Conservation (phyloP, 1,140 invertebrate genomes). For the Drosophila leontia region DNA sequence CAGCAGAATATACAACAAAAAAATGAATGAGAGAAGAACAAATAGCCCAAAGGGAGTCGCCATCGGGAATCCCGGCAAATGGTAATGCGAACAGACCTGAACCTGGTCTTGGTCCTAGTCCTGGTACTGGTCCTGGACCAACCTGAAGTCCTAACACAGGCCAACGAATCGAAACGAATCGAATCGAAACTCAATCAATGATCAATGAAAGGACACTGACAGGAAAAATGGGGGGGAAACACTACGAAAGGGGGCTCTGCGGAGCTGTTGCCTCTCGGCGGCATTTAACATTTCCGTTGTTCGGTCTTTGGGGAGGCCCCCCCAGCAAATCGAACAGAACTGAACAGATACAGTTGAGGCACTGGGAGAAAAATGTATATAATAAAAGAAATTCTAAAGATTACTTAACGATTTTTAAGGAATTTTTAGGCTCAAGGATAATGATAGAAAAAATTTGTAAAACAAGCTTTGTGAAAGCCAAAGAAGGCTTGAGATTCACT, state of each 20-base stretch:
- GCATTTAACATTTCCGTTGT: slow-evolving; percentile 82
- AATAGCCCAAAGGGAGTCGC: slow-evolving; percentile 26
- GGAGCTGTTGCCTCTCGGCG: slow-evolving; percentile 56
- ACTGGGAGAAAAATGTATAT: slow-evolving; percentile 1
- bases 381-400: accelerated
- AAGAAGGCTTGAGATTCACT: no score
- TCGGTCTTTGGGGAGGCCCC: slow-evolving; percentile 53
- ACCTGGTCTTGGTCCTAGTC: neutral
- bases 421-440: no score
- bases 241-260: neutral
- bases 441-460: neutral
- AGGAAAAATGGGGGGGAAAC: neutral
- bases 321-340: slow-evolving; percentile 35
- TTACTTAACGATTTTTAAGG: accelerated
- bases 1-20: slow-evolving; percentile 28
- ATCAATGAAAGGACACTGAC: slow-evolving; percentile 68
- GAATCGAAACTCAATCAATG: slow-evolving; percentile 76
- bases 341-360: slow-evolving; percentile 30
- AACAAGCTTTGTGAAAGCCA: no score
- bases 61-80: slow-evolving; percentile 22
- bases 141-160: slow-evolving; percentile 36
- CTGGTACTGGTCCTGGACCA: slow-evolving; percentile 6
- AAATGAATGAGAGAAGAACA: slow-evolving; percentile 3
- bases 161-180: slow-evolving; percentile 64
- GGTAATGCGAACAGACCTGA: slow-evolving; percentile 37